Percentiles rank a stretch among this genome's conserved stretches.
Conservation (phyloP, 1,140 invertebrate species). For the Pseudobourletiella spinata region DNA sequence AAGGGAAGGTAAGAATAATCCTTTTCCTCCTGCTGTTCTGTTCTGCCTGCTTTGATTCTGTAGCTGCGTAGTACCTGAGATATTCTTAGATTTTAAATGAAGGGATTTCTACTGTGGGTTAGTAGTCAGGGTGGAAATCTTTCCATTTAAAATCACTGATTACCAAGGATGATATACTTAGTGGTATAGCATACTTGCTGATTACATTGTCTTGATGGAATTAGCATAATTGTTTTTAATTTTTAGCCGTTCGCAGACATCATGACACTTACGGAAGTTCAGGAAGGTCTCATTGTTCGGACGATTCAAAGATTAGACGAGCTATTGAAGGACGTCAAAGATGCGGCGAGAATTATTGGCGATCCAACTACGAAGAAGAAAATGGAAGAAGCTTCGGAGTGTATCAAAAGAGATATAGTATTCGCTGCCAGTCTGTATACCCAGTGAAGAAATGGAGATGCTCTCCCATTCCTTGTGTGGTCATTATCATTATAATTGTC, state of each 20-base stretch:
- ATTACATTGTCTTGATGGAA: not conserved
- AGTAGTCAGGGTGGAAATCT: too few relatives aligned
- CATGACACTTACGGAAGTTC: slow-evolving; percentile 82
- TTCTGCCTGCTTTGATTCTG: slow-evolving; percentile 10
- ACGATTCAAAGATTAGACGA: slow-evolving; percentile 96
- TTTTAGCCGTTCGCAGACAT: slow-evolving; percentile 81
- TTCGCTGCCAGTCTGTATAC: slow-evolving; percentile 96
- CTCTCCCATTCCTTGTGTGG: too few relatives aligned
- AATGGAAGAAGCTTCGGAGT: slow-evolving; percentile 87
- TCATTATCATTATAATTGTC: too few relatives aligned
- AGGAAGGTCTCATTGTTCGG: slow-evolving; percentile 96
- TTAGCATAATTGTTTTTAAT: slow-evolving; percentile 8
- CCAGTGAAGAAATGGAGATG: slow-evolving; percentile 41
- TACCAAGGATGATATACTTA: too few relatives aligned
- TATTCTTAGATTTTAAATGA: too few relatives aligned
- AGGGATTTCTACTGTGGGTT: too few relatives aligned
- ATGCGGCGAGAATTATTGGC: slow-evolving; percentile 86
- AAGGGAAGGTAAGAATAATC: slow-evolving; percentile 55
- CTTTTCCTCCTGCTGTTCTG: not conserved
- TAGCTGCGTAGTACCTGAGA: not conserved
- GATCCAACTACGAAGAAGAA: slow-evolving; percentile 82
- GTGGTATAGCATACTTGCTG: too few relatives aligned
- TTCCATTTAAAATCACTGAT: too few relatives aligned
- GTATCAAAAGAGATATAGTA: slow-evolving; percentile 95
- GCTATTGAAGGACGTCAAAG: slow-evolving; percentile 80